These are phyloP conservation scores for Atherinomorus stipes DNA, from an alignment of 2,113 vertebrate species.

Conservation along the genomic window DNA sequence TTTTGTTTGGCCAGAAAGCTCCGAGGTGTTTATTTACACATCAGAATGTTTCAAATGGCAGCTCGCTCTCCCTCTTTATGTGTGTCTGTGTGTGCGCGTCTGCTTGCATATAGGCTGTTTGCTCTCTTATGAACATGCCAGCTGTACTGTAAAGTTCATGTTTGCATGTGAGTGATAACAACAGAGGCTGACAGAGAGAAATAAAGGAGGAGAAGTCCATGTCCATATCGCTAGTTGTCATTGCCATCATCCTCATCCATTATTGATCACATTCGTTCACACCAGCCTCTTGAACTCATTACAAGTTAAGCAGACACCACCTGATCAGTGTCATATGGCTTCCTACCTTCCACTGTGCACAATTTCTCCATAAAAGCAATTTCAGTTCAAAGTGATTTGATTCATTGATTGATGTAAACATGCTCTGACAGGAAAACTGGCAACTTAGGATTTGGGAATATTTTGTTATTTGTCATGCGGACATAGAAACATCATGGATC, in stretches of 20 bases:
- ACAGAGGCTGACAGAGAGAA: neutral
- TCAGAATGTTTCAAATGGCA: constrained; percentile 51
- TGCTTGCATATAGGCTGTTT: constrained; percentile 39
- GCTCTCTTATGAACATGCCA: constrained; percentile 29
- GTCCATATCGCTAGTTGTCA: constrained; percentile 77
- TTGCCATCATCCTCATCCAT: constrained; percentile 82
- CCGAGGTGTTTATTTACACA: constrained; percentile 70
- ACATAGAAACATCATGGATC: neutral
- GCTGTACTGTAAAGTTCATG: constrained; percentile 21
- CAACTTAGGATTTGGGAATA: neutral
- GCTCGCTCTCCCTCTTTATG: constrained; percentile 17
- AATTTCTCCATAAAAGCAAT: neutral
- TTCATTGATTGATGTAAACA: neutral
- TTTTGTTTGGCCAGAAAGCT: constrained; percentile 67
- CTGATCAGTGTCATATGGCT: constrained; percentile 15
- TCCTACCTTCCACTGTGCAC: neutral
- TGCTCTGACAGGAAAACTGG: constrained; percentile 1
- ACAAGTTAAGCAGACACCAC: constrained; percentile 39
- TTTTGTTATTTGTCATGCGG: constrained; percentile 15
- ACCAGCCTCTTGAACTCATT: constrained; percentile 77
- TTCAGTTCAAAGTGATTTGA: neutral
- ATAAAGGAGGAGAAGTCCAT: constrained; percentile 33
- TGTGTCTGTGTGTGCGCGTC: constrained; percentile 24
- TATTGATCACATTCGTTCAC: constrained; percentile 84
- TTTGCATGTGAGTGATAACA: constrained; percentile 40